Evolutionary conservation across 2,797 vertebrate species (phyloP).

Genomic region (Aotus griseimembra): DNA sequence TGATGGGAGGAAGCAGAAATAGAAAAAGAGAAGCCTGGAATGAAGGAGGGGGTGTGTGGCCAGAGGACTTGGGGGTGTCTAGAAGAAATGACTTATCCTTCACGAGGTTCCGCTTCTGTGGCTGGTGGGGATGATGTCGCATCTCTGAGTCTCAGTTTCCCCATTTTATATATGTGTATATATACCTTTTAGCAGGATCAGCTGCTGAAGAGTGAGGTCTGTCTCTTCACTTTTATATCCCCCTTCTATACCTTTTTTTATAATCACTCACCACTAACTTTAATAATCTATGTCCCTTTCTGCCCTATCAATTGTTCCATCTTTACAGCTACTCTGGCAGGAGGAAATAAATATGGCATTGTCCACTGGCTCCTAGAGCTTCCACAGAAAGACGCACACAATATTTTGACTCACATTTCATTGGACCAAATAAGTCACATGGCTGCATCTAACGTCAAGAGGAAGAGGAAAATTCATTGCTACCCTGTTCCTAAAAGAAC

Average conservation of each 20-base stretch:
- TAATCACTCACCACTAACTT: background rate
- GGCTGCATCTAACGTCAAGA: background rate
- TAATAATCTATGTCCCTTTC: background rate
- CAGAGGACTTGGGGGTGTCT: background rate
- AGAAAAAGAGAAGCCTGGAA: background rate
- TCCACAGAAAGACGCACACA: background rate
- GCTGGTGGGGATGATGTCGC: rapidly evolving
- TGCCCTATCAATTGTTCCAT: background rate
- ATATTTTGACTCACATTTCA: background rate
- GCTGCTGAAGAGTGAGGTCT: background rate
- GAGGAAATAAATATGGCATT: background rate
- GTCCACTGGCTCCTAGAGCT: background rate
- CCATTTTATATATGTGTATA: background rate
- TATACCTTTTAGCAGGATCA: no score
- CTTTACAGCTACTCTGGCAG: background rate
- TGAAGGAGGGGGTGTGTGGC: background rate
- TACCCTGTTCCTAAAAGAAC: background rate
- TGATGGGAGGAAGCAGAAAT: background rate
- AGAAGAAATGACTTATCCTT: background rate
- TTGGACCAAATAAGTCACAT: background rate
- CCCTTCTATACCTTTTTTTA: background rate
- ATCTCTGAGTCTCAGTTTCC: background rate
- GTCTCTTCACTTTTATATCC: background rate
- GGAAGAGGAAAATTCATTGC: background rate
- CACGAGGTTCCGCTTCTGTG: rapidly evolving